Percentiles rank a stretch among this genome's conserved stretches.
Conservation (phyloP, 2,113 vertebrate genomes). For the Charadrius vociferus region DNA sequence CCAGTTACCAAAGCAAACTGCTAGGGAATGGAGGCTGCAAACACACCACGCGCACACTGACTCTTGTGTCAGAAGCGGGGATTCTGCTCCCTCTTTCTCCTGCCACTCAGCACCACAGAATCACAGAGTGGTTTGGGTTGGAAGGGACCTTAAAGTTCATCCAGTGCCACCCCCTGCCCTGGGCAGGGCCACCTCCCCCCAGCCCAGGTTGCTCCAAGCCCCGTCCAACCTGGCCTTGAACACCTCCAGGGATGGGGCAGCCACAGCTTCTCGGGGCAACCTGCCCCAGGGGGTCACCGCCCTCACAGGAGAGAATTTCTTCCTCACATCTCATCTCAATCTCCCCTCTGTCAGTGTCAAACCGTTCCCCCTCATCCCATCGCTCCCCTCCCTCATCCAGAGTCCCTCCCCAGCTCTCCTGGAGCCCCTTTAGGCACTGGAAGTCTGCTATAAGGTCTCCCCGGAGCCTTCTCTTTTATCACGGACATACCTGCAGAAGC, state of each 20-base stretch:
- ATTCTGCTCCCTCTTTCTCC: neutral
- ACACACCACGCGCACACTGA: accelerated
- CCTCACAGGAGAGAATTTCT: no score
- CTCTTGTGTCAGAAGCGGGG: accelerated
- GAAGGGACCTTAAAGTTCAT: neutral
- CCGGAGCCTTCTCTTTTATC: no score
- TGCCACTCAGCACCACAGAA: neutral
- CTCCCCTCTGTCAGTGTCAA: no score
- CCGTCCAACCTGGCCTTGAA: neutral
- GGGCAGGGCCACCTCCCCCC: neutral
- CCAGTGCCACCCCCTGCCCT: neutral
- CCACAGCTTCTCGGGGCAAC: no score
- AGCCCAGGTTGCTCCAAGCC: neutral
- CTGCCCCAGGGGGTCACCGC: no score
- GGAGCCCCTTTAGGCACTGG: neutral
- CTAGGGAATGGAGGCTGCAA: neutral
- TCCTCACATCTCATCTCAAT: no score
- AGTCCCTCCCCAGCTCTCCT: neutral
- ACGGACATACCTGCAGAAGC: no score
- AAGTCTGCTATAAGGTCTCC: neutral
- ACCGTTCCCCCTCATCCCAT: no score
- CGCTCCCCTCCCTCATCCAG: no score
- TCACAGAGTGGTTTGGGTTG: neutral
- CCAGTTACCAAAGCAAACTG: neutral
- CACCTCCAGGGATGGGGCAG: neutral